Percentiles rank a stretch among this genome's conserved stretches.
These are phyloP conservation scores for Taenioides sp. DNA, from an alignment of 2,797 vertebrate genomes.

Conservation along the genomic window DNA sequence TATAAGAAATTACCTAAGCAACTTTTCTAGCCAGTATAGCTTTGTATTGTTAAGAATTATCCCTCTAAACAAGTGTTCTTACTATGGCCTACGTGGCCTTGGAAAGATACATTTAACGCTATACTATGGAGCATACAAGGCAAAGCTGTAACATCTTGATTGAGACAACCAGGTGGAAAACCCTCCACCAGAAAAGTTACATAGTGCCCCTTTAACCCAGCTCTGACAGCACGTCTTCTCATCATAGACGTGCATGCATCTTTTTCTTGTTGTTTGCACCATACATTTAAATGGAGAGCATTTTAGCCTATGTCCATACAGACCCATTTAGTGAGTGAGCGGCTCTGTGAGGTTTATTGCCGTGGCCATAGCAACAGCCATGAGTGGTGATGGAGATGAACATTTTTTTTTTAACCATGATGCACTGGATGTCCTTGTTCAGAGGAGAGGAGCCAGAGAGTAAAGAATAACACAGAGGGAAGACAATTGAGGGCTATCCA, in stretches of 20 bases:
- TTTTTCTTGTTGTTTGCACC: not conserved
- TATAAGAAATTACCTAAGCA: no score
- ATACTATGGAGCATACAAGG: no score
- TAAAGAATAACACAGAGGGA: conserved; percentile 21
- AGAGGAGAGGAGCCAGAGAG: conserved; percentile 39
- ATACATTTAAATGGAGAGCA: conserved; percentile 19
- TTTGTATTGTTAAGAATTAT: no score
- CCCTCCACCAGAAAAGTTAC: no score
- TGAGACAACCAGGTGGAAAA: no score
- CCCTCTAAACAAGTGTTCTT: no score
- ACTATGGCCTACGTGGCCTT: no score
- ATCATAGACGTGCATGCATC: not conserved
- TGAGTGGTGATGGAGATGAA: conserved; percentile 57
- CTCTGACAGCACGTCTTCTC: not conserved
- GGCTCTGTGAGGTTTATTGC: conserved; percentile 63
- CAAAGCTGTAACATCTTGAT: no score
- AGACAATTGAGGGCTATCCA: conserved; percentile 9
- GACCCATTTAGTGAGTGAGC: conserved; percentile 38
- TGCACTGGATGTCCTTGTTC: conserved; percentile 64
- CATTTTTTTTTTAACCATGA: conserved; percentile 46
- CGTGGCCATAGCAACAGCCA: conserved; percentile 77
- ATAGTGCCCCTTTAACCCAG: not conserved
- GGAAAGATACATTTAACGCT: no score
- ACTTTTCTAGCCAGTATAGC: no score
- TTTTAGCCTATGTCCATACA: conserved; percentile 25